phyloP scores from a whole-genome alignment of 2,797 vertebrate genomes.

The Tokudaia tokunoshimensis region DNA sequence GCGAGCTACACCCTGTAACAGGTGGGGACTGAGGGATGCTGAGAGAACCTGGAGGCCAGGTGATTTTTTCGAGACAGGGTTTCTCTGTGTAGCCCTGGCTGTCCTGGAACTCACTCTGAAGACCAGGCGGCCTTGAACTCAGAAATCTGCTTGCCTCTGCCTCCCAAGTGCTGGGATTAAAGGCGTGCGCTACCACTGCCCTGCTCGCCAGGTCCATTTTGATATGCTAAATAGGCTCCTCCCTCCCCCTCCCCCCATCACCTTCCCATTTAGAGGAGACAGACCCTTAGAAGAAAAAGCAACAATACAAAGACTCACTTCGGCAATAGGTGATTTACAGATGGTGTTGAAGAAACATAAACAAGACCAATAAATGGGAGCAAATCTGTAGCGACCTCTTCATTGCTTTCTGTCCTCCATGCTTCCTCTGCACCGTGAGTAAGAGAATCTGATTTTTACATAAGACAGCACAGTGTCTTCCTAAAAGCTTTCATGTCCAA shows the following conservation, averaged over 20 bases:
- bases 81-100: too few relatives aligned
- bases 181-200: neutral
- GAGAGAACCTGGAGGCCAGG: too few relatives aligned
- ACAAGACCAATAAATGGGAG: neutral
- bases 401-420: neutral
- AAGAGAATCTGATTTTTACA: constrained; percentile 16
- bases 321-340: neutral
- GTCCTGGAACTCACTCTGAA: too few relatives aligned
- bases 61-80: too few relatives aligned
- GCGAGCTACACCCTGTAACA: too few relatives aligned
- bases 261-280: neutral
- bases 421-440: neutral
- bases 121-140: too few relatives aligned
- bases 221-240: neutral
- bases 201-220: neutral
- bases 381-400: neutral
- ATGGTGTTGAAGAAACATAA: neutral
- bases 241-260: neutral
- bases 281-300: constrained; percentile 14
- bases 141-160: too few relatives aligned
- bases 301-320: constrained; percentile 15
- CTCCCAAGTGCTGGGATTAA: too few relatives aligned
- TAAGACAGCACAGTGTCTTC: neutral
- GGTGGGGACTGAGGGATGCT: neutral
- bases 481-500: constrained; percentile 5